Base-by-base conservation (phyloP, 2,888 invertebrate genomes). In the Helicoverpa assulta region DNA sequence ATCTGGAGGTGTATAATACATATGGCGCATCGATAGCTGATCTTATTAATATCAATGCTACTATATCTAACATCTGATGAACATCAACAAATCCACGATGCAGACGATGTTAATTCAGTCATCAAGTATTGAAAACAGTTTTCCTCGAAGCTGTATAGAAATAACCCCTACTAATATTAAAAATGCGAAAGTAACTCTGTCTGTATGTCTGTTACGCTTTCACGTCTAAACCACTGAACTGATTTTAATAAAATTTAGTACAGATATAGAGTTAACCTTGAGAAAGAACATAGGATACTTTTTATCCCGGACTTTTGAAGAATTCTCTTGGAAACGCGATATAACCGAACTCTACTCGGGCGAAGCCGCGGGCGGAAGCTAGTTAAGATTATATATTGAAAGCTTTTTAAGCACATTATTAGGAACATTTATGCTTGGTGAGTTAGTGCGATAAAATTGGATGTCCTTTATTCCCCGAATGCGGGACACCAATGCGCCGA, bases 371-470 rank as follows among this genome's bases (percentile, higher is more conserved):
- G n/a, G n/a, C n/a, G n/a, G n/a, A n/a, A n/a, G n/a, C n/a, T n/a
- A n/a, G n/a, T n/a, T 50, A 19, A 29, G 6, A 56, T 56, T 19
- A 18, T n/a, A 53, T 54, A 53, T 21, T 18, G 51, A 12, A 52
- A 59, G 59, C 50, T 53, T 51, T 52, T 50, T 33, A 72, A 72
- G 57, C 57, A 58, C 21, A 50, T 18, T 33, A 63, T 59, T 50
- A 59, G 18, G 52, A 52, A 63, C 37, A 58, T 70, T 68, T 51
- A 74, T 47, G 47, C 29, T 29, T n/a, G n/a, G 26, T 18, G 57
- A n/a, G 55, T 73, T 70, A 62, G 57, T 76, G 40, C 50, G n/a
- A 58, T 33, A 54, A 14, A 56, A 70, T 12, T 47, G 16, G 60
- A 19, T 40, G 18, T 21, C 43, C 18, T 33, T 26, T 14, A 54